These are phyloP conservation scores for Rhinoraja longicauda DNA, from an alignment of 2,797 vertebrate species.

Conservation along the genomic window DNA sequence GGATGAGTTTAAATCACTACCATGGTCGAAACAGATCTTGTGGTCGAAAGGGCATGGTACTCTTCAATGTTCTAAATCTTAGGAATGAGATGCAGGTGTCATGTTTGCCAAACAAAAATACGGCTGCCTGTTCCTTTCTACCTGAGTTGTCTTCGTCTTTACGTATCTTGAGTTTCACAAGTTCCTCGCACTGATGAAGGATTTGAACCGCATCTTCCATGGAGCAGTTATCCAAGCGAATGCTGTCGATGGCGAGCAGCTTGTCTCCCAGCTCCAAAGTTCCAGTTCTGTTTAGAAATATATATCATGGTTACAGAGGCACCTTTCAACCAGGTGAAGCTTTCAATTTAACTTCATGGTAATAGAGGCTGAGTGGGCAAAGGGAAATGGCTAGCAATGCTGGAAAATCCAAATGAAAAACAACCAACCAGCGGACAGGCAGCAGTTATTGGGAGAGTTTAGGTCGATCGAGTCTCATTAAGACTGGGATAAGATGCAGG, in stretches of 20 bases:
- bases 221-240: slow-evolving; percentile 90
- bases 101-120: not conserved
- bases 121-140: slow-evolving; percentile 45
- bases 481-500: no score
- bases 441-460: no score
- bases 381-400: no score
- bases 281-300: slow-evolving; percentile 70
- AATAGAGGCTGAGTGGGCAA: not conserved
- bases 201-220: slow-evolving; percentile 98
- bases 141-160: slow-evolving; percentile 98
- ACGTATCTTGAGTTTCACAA: slow-evolving; percentile 93
- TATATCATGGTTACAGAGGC: not conserved
- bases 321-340: not conserved
- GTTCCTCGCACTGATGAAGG: slow-evolving; percentile 90
- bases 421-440: no score
- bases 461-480: no score
- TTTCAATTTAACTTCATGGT: not conserved
- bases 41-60: no score
- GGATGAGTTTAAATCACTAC: no score
- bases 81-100: not conserved
- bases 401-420: no score
- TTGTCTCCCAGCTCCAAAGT: slow-evolving; percentile 92
- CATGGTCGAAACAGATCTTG: no score
- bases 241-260: slow-evolving; percentile 90
- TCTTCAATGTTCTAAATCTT: not conserved